Conservation (phyloP, 2,888 invertebrate genomes). For the Caenorhabditis sp. region DNA sequence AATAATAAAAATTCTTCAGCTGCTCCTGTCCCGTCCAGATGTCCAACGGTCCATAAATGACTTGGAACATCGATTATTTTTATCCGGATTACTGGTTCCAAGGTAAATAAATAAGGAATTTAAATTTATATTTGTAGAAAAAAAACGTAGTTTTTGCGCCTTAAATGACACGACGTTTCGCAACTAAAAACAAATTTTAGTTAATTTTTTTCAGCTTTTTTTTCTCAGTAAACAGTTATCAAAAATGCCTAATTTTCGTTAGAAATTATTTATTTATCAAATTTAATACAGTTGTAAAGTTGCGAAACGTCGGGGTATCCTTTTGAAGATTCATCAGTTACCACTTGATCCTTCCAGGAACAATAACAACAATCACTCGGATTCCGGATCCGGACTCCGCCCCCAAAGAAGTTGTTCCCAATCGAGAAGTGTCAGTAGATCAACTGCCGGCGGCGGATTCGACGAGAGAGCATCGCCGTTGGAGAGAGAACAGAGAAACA, state of each 20-base stretch:
- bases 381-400: slow-evolving; percentile 1
- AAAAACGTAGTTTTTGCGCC: no score
- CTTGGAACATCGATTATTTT: slow-evolving; percentile 87
- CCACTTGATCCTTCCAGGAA: no score
- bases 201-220: no score
- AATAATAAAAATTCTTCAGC: no score
- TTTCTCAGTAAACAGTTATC: no score
- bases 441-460: slow-evolving; percentile 25
- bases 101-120: slow-evolving; percentile 18
- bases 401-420: slow-evolving; percentile 52
- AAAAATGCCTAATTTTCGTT: no score
- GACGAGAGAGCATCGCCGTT: slow-evolving; percentile 56
- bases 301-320: no score
- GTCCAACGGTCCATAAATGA: slow-evolving; percentile 92
- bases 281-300: no score
- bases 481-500: slow-evolving; percentile 39
- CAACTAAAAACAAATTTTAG: no score
- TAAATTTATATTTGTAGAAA: background rate
- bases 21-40: slow-evolving; percentile 90
- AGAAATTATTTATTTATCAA: no score
- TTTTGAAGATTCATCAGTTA: no score
- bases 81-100: slow-evolving; percentile 75
- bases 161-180: no score
- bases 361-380: slow-evolving; percentile 36
- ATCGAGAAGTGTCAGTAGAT: slow-evolving; percentile 45